Evolutionary conservation across 1,140 invertebrate species (phyloP).

Genomic region (Lamellibrachia luymesi): DNA sequence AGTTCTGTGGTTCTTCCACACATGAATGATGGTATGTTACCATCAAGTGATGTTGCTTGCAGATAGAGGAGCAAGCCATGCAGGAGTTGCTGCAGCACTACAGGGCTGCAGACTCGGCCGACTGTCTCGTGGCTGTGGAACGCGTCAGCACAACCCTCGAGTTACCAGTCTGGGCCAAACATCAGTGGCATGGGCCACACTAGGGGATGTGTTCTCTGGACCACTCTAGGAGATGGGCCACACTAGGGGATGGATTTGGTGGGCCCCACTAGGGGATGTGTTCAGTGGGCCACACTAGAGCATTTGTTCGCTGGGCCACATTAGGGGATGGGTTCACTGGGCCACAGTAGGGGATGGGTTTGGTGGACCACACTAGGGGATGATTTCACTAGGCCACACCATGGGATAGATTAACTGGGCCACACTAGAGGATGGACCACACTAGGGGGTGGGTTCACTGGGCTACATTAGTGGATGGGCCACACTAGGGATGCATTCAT

Average conservation of each 20-base stretch:
- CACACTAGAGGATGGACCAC: not conserved
- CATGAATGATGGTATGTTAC: too few relatives aligned
- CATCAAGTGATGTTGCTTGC: constrained; percentile 31
- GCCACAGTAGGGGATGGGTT: not conserved
- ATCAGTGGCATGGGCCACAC: not conserved
- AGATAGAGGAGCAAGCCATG: constrained; percentile 75
- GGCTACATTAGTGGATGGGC: not conserved
- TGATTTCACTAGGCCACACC: not conserved
- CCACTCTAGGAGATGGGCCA: not conserved
- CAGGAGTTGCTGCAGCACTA: constrained; percentile 69
- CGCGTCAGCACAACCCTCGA: constrained; percentile 58
- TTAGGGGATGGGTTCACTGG: not conserved
- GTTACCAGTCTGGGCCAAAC: constrained; percentile 63
- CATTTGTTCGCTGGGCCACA: not conserved
- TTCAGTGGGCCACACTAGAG: not conserved
- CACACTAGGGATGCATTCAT: not conserved
- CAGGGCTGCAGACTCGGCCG: constrained; percentile 62
- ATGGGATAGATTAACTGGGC: not conserved
- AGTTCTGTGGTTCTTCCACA: too few relatives aligned
- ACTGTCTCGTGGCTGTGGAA: constrained; percentile 67
- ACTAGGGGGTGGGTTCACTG: not conserved
- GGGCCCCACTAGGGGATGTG: not conserved
- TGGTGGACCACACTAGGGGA: not conserved
- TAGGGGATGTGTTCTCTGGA: not conserved
- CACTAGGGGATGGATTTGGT: not conserved